Percentiles rank a stretch among this genome's conserved stretches.
Conservation (phyloP, 2,113 vertebrate species). For the Mirza zaza region DNA sequence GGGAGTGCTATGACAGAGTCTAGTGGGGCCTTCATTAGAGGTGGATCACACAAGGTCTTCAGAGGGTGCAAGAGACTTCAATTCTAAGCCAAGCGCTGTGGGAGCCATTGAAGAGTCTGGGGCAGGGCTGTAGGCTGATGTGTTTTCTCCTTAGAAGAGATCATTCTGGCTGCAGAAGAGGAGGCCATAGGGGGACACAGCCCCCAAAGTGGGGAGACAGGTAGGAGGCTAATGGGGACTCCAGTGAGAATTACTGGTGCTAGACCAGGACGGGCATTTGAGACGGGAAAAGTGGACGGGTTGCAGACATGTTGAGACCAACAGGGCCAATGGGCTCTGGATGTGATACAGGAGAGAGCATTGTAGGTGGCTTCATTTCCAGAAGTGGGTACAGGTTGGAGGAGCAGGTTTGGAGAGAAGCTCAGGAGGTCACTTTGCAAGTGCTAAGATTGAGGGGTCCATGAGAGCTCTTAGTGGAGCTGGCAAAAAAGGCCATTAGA, state of each 20-base stretch:
- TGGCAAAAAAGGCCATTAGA: fast-evolving
- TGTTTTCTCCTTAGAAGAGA: neutral
- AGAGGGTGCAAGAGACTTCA: neutral
- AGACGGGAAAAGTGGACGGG: neutral
- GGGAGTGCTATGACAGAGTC: too few relatives aligned
- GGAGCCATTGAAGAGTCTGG: neutral
- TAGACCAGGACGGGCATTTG: neutral
- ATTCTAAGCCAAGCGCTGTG: neutral
- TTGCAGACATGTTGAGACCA: neutral
- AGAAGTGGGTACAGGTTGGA: neutral
- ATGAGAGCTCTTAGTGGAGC: neutral
- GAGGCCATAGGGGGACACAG: fast-evolving
- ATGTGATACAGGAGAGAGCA: neutral
- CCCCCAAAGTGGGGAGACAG: neutral
- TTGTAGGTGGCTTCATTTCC: neutral
- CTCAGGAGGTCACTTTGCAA: neutral
- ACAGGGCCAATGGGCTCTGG: neutral
- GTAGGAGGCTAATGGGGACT: neutral
- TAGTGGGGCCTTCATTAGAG: neutral
- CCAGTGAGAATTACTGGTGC: neutral
- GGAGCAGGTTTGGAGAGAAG: neutral
- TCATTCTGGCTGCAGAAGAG: neutral
- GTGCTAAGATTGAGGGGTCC: neutral
- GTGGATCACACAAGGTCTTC: neutral
- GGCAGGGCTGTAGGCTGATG: too few relatives aligned